Base-by-base conservation (phyloP, 2,797 vertebrate genomes). In the Onychomys arenicola region DNA sequence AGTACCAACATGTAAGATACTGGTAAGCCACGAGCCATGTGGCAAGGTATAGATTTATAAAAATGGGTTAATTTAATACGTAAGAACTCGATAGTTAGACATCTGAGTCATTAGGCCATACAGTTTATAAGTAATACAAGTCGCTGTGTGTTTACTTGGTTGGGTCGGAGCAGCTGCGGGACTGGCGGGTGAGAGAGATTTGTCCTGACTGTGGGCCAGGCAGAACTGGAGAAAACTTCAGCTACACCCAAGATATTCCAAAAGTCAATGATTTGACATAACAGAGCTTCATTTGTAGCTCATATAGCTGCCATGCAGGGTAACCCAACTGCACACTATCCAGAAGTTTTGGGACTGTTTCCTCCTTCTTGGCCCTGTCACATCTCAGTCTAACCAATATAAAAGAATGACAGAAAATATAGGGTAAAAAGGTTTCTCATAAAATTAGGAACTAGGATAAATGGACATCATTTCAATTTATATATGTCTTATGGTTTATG, bases 381-480 rank as follows among this genome's bases (percentile, higher is more conserved):
- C 2, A 82, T 14, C 32, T 14, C 5, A n/a, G 34, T 63, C 29
- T 6, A 76, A 10, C 9, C 37, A 83, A 27, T 23, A 63, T 57
- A 10, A 84, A 84, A 43, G 17, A 75, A 67, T 8, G 23, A 73
- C 10, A 63, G n/a, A 93, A 91, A 89, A 16, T 29, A 3, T 12
- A 76, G 43, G 16, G 4, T 11, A 65, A 77, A 17, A 6, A 78
- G 43, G 5, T 13, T 63, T 82, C 21, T 87, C 61, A 57, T 40
- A 86, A 96, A 91, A 87, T 90, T 76, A 91, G n/a, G 11, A 69
- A 25, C 8, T 69, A 25, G 37, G 52, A 73, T 67, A 46, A 37
- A 61, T 57, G 11, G 29, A 14, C 9, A 81, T 49, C 37, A 75
- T 21, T 89, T 76, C 23, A 52, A 59, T 9, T 32, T 90, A 32